These are phyloP conservation scores for Sebastes dallii DNA, from an alignment of 2,797 vertebrate genomes.

Conservation along the genomic window DNA sequence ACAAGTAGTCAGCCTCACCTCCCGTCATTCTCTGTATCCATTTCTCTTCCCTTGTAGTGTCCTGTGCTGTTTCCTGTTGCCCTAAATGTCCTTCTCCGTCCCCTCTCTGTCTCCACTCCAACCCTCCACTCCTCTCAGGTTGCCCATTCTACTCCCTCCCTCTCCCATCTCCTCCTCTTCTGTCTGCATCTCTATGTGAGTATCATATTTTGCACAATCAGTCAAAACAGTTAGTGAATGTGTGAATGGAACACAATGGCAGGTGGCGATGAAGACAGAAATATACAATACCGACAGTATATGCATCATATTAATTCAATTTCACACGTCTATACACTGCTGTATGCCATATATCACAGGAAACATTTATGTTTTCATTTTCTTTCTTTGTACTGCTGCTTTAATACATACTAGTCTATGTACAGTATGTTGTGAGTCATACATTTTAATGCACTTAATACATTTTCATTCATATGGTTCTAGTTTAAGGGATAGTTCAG, in stretches of 20 bases:
- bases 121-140: conserved; percentile 54
- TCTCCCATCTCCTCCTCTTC: conserved; percentile 19
- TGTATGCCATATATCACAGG: neutral
- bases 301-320: neutral
- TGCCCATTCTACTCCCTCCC: conserved; percentile 44
- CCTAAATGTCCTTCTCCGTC: conserved; percentile 61
- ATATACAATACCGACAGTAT: neutral
- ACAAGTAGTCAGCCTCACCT: neutral
- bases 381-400: neutral
- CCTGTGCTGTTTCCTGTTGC: conserved; percentile 36
- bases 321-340: neutral
- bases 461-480: neutral
- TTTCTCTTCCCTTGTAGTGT: conserved; percentile 9
- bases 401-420: too few relatives aligned
- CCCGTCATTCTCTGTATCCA: neutral
- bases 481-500: neutral
- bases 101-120: conserved; percentile 44
- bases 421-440: neutral
- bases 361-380: neutral
- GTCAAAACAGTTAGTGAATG: conserved; percentile 48
- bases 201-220: conserved; percentile 69
- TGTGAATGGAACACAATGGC: conserved; percentile 56
- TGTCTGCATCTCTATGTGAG: conserved; percentile 51
- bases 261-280: neutral
- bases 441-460: neutral